Evolutionary conservation across 1,140 invertebrate genomes (phyloP).

Genomic region (Yoshiicerus persimilis): DNA sequence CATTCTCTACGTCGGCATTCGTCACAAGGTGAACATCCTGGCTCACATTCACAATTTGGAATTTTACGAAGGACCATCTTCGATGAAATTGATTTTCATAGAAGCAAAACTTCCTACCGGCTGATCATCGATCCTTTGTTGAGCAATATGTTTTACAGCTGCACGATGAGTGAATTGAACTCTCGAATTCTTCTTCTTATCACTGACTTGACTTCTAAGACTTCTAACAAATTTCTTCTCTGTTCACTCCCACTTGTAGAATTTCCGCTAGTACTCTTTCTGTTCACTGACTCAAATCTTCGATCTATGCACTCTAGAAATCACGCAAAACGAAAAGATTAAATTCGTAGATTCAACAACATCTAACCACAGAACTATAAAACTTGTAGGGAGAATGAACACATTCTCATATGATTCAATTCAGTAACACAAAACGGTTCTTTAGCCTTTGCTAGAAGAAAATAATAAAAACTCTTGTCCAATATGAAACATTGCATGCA

Average conservation of each 20-base stretch:
- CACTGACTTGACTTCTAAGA: no score
- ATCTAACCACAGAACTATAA: background rate
- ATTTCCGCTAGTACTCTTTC: background rate
- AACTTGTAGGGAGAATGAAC: background rate
- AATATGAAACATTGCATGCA: no score
- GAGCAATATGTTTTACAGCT: background rate
- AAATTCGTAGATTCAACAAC: background rate
- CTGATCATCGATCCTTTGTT: background rate
- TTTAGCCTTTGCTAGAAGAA: background rate
- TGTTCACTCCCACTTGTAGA: background rate
- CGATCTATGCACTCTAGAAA: background rate
- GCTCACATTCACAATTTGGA: background rate
- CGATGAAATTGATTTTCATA: background rate
- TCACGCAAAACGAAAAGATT: background rate
- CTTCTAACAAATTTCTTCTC: background rate
- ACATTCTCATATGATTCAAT: background rate
- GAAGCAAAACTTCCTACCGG: background rate
- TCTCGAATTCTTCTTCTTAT: background rate
- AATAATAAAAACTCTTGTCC: background rate
- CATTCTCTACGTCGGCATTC: slow-evolving; percentile 31
- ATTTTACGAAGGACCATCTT: background rate
- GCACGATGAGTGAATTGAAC: background rate
- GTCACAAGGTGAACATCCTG: slow-evolving; percentile 18
- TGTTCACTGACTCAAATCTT: background rate
- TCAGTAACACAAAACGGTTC: background rate